Base-by-base conservation (phyloP, 2,797 vertebrate species). In the Xiphorhynchus erythropygius region DNA sequence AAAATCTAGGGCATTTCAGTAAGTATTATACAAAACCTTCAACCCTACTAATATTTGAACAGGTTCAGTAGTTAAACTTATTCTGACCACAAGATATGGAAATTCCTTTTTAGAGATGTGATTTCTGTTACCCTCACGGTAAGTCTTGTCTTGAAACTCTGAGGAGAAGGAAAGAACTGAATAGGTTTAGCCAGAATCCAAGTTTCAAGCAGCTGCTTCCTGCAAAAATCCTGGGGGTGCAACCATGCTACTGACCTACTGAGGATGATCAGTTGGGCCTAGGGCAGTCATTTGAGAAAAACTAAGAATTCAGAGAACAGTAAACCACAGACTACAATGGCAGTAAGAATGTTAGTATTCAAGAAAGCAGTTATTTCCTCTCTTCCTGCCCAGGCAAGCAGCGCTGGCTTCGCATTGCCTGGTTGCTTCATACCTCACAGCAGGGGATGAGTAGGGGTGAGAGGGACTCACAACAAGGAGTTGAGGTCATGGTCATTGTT, bases 291-390 rank as follows among this genome's bases (percentile, higher is more conserved):
- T 52, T 7, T 84, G 56, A 81, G 56, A 70, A 90, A 90, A 93
- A 68, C 3, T 21, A 46, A 74, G 62, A 83, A 84, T 35, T 83
- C 57, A 94, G 88, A 88, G 68, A 64, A 77, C 41, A 78, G 71
- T 77, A 89, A 74, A 73, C 60, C 89, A 74, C 49, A 70, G 60
- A 74, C 83, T 67, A 87, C 82, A 94, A 60, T 30, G 76, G 73
- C 93, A 89, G 16, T 77, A 68, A 82, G 76, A 83, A 74, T n/a
- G 90, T 81, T 86, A 91, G 90, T 53, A 88, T 50, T 68, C 65
- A 74, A 93, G 73, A 93, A 87, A 86, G 69, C 73, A 83, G 64
- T 93, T 94, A 84, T 75, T 90, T 94, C 92, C 62, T 90, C 80
- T 90, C 56, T 60, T 90, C 73, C 57, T 84, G 77, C 57, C 57